Conservation (phyloP, 1,140 invertebrate species). For the Zelostemma sp. region DNA sequence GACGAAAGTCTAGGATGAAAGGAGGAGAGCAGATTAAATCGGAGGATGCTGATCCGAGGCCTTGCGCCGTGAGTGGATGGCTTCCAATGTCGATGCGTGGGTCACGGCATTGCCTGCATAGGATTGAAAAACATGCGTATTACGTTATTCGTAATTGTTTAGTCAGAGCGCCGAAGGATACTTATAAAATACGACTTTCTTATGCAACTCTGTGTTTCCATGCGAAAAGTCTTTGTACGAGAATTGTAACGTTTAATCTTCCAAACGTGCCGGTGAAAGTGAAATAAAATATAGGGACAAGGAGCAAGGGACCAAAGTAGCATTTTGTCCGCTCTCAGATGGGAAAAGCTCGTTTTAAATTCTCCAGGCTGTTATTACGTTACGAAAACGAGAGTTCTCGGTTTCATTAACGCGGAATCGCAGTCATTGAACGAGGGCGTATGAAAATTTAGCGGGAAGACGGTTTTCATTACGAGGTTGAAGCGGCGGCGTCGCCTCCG, state of each 20-base stretch:
- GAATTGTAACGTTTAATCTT: neutral
- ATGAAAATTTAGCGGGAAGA: neutral
- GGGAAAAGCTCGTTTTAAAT: neutral
- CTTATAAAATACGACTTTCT: too few species aligned
- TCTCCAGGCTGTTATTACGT: neutral
- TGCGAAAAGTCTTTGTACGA: neutral
- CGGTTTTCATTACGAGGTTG: neutral
- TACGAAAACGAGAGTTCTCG: neutral
- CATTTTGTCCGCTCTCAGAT: neutral
- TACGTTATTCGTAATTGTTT: conserved; percentile 25
- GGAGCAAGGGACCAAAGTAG: neutral
- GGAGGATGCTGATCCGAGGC: conserved; percentile 8
- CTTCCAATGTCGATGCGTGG: conserved; percentile 44
- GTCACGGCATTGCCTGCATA: conserved; percentile 37
- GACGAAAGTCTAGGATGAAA: neutral
- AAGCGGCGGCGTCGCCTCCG: neutral
- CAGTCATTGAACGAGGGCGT: neutral
- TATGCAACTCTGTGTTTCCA: neutral
- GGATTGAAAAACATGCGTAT: conserved; percentile 20
- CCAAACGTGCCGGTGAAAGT: too few species aligned
- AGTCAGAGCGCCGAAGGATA: conserved; percentile 23
- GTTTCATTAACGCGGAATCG: neutral
- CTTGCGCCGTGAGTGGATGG: conserved; percentile 29
- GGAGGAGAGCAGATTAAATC: too few species aligned
- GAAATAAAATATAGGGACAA: neutral